Base-by-base conservation (phyloP, 2,113 vertebrate species). In the Microcebus lehilahytsara region DNA sequence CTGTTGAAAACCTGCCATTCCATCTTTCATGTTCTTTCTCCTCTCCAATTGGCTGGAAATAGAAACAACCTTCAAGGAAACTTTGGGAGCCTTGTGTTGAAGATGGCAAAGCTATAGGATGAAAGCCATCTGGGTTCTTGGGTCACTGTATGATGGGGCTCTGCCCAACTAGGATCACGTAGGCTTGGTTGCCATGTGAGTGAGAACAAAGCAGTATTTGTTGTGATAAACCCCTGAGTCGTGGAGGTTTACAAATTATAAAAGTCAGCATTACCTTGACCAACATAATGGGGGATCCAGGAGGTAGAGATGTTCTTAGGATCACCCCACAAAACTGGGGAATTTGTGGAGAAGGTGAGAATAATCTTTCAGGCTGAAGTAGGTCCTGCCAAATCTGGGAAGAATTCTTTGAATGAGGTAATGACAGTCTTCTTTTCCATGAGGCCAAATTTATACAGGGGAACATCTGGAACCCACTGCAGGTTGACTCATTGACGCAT, bases 341-440 rank as follows among this genome's bases (percentile, higher is more conserved):
- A 71, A 89, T 86, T 75, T 90, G 71, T 80, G 37, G 32, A 62
- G 69, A 86, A 95, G 72, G 66, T 34, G 58, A 93, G 19, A 78
- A 79, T 17, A 51, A 49, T 92, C 87, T 90, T 72, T 92, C 64
- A 87, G 64, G 74, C 42, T 83, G 80, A 66, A 62, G 53, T n/a
- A 92, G 51, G 62, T 49, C 64, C 51, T 84, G n/a, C 10, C 67
- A 78, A 92, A 64, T 92, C 42, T 96, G 69, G 88, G 88, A 86
- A 88, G 80, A 88, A 93, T 81, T 96, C 67, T 84, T 87, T 96
- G 85, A 96, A 85, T 94, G 95, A 91, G 53, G 72, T 94, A 88
- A 96, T 95, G 89, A 95, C 67, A 94, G 30, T 88, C 88, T 97
- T 97, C 81, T 27, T 81, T 97, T 96, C 72, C 46, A 60, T 9